Percentiles rank a stretch among this genome's conserved stretches.
These are phyloP conservation scores for Esox masquinongy DNA, from an alignment of 2,797 vertebrate genomes.

Conservation along the genomic window DNA sequence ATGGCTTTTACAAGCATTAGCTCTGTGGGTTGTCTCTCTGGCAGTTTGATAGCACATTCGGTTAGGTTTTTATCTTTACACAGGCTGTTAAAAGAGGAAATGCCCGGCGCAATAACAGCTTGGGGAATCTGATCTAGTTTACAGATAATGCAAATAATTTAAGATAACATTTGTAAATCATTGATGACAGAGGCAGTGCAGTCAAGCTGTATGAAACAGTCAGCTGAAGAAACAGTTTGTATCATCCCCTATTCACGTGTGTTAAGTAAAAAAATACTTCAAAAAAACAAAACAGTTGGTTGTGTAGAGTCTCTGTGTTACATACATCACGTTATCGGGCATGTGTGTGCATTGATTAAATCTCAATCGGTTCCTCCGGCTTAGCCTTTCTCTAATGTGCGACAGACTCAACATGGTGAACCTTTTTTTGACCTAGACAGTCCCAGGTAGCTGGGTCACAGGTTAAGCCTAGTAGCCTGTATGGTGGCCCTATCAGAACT, in stretches of 20 bases:
- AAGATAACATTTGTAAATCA: neutral
- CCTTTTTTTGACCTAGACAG: slow-evolving; percentile 31
- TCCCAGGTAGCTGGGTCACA: neutral
- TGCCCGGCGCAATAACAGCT: neutral
- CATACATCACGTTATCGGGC: neutral
- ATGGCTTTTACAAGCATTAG: slow-evolving; percentile 24
- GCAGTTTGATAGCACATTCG: slow-evolving; percentile 14
- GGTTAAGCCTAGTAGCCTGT: neutral
- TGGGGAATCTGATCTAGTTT: neutral
- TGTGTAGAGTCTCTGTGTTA: neutral
- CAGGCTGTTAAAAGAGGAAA: neutral
- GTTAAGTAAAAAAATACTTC: too few relatives aligned
- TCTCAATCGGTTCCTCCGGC: neutral
- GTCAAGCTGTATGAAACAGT: neutral
- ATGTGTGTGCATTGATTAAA: neutral
- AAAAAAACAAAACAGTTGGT: neutral
- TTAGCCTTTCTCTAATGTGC: neutral
- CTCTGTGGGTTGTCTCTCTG: slow-evolving; percentile 16
- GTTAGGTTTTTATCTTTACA: neutral
- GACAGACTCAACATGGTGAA: slow-evolving; percentile 13
- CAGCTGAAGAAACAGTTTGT: too few relatives aligned
- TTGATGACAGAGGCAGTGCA: neutral
- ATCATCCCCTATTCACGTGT: too few relatives aligned
- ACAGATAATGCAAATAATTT: neutral
- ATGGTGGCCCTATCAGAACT: neutral